Evolutionary conservation across 2,797 vertebrate species (phyloP).

Genomic region (Dipus sagitta): DNA sequence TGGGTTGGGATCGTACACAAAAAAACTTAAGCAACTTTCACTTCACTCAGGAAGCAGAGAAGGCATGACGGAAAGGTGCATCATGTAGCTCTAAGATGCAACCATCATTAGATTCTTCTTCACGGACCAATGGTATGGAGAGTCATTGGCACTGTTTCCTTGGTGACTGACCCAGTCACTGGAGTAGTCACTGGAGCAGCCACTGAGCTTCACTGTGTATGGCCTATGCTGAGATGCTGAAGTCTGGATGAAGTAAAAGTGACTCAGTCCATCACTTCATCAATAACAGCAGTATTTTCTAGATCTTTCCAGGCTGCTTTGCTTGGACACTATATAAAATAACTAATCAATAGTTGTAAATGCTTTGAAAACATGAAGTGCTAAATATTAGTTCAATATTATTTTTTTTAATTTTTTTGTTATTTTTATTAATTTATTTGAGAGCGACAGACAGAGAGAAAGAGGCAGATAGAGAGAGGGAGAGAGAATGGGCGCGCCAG

Average conservation of each 20-base stretch:
- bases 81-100: background rate
- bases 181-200: too few species aligned
- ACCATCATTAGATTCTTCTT: background rate
- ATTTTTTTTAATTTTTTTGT: too few species aligned
- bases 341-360: constrained; percentile 72
- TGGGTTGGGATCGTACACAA: background rate
- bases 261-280: constrained; percentile 48
- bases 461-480: too few species aligned
- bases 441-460: too few species aligned
- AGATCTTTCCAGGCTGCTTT: constrained; percentile 29
- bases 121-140: background rate
- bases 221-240: background rate
- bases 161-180: background rate
- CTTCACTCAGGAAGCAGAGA: background rate
- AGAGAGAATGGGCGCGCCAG: too few species aligned
- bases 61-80: background rate
- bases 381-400: constrained; percentile 67
- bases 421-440: too few species aligned
- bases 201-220: background rate
- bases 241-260: constrained; percentile 3
- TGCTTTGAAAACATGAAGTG: constrained; percentile 69
- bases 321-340: constrained; percentile 66
- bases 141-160: background rate
- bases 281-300: constrained; percentile 66
- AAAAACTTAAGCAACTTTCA: background rate